A percentile compares a stretch with the other conserved stretches of the same genome.
Conservation (phyloP, 2,113 vertebrate genomes). For the Corythornis madagascariensis region DNA sequence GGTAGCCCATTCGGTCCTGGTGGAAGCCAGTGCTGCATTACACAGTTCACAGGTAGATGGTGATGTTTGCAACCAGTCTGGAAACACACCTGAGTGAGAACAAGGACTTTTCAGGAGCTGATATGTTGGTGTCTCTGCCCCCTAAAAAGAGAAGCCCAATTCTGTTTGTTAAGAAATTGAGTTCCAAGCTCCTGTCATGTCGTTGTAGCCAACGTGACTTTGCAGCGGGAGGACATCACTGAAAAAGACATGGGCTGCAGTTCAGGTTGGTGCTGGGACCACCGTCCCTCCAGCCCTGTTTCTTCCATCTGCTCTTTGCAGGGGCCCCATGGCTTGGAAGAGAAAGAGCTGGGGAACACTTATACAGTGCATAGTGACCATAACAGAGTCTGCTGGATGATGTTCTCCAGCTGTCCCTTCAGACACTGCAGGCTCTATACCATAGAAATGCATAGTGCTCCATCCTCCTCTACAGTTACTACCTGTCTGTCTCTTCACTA, state of each 20-base stretch:
- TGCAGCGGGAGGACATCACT: neutral
- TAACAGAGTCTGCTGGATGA: neutral
- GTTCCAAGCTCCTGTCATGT: neutral
- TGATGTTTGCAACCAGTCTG: neutral
- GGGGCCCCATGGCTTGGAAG: neutral
- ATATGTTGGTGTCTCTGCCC: neutral
- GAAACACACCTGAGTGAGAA: neutral
- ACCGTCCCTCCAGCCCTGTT: neutral
- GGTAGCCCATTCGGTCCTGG: neutral
- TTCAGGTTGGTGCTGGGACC: neutral
- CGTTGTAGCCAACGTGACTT: neutral
- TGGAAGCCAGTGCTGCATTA: neutral
- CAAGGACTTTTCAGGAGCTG: neutral
- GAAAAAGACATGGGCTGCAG: neutral
- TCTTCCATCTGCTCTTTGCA: neutral
- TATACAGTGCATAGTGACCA: fast-evolving
- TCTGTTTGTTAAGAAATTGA: neutral
- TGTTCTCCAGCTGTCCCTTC: neutral
- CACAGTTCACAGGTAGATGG: neutral
- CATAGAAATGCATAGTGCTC: neutral
- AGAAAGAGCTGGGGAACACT: neutral
- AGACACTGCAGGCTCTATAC: neutral
- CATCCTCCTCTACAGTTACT: neutral
- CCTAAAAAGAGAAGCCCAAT: neutral
- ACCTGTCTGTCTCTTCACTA: neutral